Conservation (phyloP, 2,888 invertebrate genomes). For the Clusia tigrina region DNA sequence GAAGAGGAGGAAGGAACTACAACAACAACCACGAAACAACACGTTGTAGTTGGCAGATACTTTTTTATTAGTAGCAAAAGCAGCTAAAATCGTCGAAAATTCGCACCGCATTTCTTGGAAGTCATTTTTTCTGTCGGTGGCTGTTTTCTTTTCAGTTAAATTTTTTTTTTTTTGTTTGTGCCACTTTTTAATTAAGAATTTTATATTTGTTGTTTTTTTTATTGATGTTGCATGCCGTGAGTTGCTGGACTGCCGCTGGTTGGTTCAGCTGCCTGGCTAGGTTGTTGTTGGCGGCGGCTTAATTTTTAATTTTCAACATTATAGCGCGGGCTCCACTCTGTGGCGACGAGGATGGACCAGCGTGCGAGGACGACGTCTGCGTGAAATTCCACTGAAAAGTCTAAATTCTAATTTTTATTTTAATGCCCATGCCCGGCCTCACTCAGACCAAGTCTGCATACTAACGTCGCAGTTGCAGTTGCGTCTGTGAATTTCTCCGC, state of each 20-base stretch:
- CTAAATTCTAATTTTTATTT: slow-evolving; percentile 7
- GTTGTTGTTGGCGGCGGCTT: too few species aligned
- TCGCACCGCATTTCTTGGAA: slow-evolving; percentile 33
- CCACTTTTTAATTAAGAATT: slow-evolving; percentile 35
- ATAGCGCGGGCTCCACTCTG: too few species aligned
- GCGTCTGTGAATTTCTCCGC: too few species aligned
- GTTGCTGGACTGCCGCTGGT: not conserved
- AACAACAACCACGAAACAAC: too few species aligned
- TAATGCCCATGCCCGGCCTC: not conserved
- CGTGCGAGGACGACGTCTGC: not conserved
- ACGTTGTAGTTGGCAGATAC: too few species aligned
- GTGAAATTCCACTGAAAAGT: slow-evolving; percentile 35
- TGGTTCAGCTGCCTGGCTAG: not conserved
- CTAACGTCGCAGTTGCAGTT: slow-evolving; percentile 21
- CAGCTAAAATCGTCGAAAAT: too few species aligned
- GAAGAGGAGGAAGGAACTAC: too few species aligned
- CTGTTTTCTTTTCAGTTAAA: slow-evolving; percentile 11
- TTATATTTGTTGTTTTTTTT: slow-evolving; percentile 7
- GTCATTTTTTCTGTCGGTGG: slow-evolving; percentile 12
- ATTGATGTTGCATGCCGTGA: not conserved
- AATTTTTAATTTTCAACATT: not conserved
- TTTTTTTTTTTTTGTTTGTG: slow-evolving; percentile 21
- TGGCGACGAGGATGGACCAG: too few species aligned
- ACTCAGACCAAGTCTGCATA: slow-evolving; percentile 9
- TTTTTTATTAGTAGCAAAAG: too few species aligned